Percentiles rank a stretch among this genome's conserved stretches.
phyloP scores from a whole-genome alignment of 2,888 invertebrate species.

The Ditylenchus weischeri region DNA sequence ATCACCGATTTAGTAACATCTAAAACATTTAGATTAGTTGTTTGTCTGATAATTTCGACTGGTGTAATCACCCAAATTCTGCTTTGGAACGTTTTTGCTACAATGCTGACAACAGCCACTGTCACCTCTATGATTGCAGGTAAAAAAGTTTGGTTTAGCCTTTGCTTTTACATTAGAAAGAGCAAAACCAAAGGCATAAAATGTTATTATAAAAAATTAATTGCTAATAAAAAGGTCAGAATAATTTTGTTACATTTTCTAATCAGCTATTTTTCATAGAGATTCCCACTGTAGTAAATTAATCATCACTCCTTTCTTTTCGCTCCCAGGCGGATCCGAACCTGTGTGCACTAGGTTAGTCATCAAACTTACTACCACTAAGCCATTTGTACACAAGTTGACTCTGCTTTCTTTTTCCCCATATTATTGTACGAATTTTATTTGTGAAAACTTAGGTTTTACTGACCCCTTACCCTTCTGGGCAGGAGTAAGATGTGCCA shows the following conservation, averaged over 20 bases:
- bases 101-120: constrained; percentile 6
- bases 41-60: background rate
- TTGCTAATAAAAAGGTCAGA: background rate
- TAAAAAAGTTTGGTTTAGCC: no score
- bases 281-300: constrained; percentile 8
- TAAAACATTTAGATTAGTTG: background rate
- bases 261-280: constrained; percentile 11
- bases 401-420: background rate
- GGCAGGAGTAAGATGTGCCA: no score
- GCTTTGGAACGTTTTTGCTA: constrained; percentile 21
- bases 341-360: background rate
- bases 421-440: background rate
- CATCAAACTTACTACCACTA: background rate
- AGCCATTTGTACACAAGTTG: background rate
- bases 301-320: background rate
- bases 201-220: no score
- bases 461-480: no score
- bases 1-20: no score
- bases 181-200: no score
- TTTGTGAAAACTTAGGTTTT: background rate
- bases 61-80: constrained; percentile 13
- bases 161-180: background rate
- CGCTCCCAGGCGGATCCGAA: background rate
- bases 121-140: no score
- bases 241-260: background rate